Conservation (phyloP, 92 coral and sea anemone species). For the Desmophyllum pertusum region DNA sequence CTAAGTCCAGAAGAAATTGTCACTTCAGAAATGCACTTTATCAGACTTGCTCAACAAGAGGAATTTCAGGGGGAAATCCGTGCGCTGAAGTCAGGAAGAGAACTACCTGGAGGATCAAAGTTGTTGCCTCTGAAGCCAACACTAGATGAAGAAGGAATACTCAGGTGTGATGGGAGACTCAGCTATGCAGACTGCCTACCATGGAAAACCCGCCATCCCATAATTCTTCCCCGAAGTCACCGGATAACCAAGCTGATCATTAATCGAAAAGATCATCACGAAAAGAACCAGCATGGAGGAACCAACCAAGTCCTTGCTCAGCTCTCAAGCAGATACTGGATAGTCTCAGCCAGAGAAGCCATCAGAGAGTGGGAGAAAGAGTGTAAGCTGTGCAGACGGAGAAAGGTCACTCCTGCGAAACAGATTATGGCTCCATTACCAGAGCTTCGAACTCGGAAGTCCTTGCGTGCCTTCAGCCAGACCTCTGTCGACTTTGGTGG, state of each 20-base stretch:
- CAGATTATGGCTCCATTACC: no score
- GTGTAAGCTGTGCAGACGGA: slow-evolving; percentile 26
- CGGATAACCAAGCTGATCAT: slow-evolving; percentile 31
- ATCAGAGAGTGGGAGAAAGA: slow-evolving; percentile 43
- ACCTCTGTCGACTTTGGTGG: slow-evolving; percentile 48
- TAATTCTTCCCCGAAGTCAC: slow-evolving; percentile 39
- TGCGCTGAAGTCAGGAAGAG: slow-evolving; percentile 20
- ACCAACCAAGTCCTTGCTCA: slow-evolving; percentile 44
- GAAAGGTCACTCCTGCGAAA: no score
- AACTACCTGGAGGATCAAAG: slow-evolving; percentile 25
- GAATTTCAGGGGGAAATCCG: slow-evolving; percentile 28
- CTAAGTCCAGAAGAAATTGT: slow-evolving; percentile 29
- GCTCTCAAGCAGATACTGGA: slow-evolving; percentile 34
- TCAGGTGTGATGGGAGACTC: slow-evolving; percentile 51
- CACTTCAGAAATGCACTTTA: slow-evolving; percentile 29
- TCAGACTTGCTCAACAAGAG: slow-evolving; percentile 35
- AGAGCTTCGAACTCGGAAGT: no score
- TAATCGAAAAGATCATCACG: slow-evolving; percentile 43
- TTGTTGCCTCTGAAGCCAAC: slow-evolving; percentile 32
- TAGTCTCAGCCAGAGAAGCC: slow-evolving; percentile 51
- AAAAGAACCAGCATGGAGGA: slow-evolving; percentile 28
- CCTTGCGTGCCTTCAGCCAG: no score
- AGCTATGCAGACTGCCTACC: no score
- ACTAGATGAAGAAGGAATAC: slow-evolving; percentile 38
- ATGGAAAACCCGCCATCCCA: slow-evolving; percentile 25